Conservation (phyloP, 2,113 vertebrate genomes). For the Protomyctophum bolini region DNA sequence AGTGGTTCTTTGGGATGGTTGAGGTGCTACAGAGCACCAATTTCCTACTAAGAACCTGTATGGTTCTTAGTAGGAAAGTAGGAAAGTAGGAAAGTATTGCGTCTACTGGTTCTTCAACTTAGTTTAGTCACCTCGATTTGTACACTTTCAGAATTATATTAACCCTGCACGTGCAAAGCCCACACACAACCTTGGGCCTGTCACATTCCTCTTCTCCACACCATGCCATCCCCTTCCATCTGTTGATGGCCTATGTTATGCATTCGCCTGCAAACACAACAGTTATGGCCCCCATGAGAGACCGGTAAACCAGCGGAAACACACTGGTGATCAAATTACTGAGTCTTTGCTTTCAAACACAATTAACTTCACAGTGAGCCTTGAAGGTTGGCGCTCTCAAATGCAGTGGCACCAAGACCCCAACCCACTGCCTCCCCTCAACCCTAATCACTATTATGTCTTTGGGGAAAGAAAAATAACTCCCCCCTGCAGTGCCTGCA, state of each 20-base stretch:
- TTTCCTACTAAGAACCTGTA: no score
- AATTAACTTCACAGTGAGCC: constrained; percentile 38
- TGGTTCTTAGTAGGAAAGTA: no score
- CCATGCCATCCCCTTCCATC: not conserved
- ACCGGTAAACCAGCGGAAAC: constrained; percentile 39
- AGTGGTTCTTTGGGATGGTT: no score
- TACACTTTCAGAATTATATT: no score
- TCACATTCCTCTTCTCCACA: not conserved
- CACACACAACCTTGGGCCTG: not conserved
- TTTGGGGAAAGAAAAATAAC: constrained; percentile 14
- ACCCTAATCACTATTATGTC: constrained; percentile 26
- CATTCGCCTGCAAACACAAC: constrained; percentile 28
- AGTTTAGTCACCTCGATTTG: no score
- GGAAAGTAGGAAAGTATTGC: no score
- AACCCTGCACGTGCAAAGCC: not conserved
- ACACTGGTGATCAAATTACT: constrained; percentile 57
- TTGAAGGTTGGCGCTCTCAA: constrained; percentile 20
- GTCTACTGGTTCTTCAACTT: no score
- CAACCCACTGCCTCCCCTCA: constrained; percentile 3
- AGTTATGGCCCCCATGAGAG: constrained; percentile 19
- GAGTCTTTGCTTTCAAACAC: constrained; percentile 26
- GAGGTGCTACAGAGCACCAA: no score
- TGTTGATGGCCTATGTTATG: constrained; percentile 17
- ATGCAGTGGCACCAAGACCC: no score
- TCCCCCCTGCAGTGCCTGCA: constrained; percentile 6